Percentiles rank a stretch among this genome's conserved stretches.
Evolutionary conservation across 2,797 vertebrate genomes (phyloP).

Genomic region (Chiloscyllium punctatum): DNA sequence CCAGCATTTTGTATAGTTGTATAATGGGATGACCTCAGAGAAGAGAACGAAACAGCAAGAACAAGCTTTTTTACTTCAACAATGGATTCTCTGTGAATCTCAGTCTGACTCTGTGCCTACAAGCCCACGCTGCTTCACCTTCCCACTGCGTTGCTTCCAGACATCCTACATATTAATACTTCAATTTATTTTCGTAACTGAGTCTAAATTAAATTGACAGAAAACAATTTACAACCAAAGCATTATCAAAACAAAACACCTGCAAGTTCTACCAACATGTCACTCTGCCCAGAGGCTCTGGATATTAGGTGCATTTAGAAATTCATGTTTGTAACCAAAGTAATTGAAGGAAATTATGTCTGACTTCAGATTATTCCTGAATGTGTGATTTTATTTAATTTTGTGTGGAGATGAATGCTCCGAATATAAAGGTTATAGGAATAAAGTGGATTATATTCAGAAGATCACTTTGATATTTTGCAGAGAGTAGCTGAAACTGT

Average conservation of each 20-base stretch:
- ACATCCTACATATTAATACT: not conserved
- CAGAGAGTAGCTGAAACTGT: slow-evolving; percentile 20
- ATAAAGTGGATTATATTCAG: not conserved
- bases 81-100: not conserved
- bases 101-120: not conserved
- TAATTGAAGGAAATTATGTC: not conserved
- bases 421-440: not conserved
- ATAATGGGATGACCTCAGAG: not conserved
- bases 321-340: not conserved
- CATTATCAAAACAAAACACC: not conserved
- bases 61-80: not conserved
- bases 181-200: not conserved
- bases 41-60: not conserved
- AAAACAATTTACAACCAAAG: not conserved
- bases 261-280: not conserved
- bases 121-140: not conserved
- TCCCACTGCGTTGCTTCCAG: not conserved
- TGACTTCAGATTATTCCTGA: not conserved
- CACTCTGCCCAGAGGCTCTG: not conserved
- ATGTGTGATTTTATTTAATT: not conserved
- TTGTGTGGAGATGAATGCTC: not conserved
- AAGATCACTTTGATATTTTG: not conserved
- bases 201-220: not conserved
- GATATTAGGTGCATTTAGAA: not conserved
- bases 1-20: too few species aligned